Percentiles rank a stretch among this genome's conserved stretches.
Conservation (phyloP, 2,113 vertebrate genomes). For the Seriola dumerili region DNA sequence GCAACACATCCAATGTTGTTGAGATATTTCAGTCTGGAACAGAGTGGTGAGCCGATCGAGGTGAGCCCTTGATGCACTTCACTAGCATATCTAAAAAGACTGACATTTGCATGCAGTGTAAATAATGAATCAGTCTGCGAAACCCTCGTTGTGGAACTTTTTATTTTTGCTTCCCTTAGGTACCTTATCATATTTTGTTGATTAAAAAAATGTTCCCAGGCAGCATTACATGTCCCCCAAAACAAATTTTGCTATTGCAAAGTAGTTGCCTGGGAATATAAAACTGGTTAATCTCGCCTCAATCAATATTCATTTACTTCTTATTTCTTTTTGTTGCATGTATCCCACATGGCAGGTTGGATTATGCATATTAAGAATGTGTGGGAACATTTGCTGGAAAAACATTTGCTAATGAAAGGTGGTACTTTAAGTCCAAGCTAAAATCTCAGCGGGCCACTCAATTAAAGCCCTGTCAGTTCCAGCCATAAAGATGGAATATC, state of each 20-base stretch:
- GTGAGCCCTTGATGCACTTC: neutral
- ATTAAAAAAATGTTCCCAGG: neutral
- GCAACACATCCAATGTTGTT: neutral
- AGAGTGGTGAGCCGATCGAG: neutral
- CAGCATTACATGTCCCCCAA: neutral
- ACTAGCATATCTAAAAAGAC: neutral
- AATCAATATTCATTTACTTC: neutral
- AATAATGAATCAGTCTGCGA: neutral
- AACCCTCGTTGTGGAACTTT: neutral
- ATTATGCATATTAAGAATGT: slow-evolving; percentile 17
- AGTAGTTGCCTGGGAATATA: neutral
- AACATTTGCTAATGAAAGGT: slow-evolving; percentile 28
- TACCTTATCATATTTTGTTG: neutral
- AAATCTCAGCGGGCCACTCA: slow-evolving; percentile 8
- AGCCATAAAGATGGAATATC: neutral
- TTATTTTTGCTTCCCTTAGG: neutral
- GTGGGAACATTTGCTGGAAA: slow-evolving; percentile 35
- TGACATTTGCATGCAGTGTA: neutral
- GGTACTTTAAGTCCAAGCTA: neutral
- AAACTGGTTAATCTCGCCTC: neutral
- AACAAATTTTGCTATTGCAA: neutral
- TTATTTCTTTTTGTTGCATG: slow-evolving; percentile 3
- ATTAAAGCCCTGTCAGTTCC: slow-evolving; percentile 3
- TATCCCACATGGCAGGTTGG: neutral
- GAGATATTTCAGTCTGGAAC: neutral